phyloP scores from a whole-genome alignment of 2,113 vertebrate genomes.

The Podarcis raffonei region DNA sequence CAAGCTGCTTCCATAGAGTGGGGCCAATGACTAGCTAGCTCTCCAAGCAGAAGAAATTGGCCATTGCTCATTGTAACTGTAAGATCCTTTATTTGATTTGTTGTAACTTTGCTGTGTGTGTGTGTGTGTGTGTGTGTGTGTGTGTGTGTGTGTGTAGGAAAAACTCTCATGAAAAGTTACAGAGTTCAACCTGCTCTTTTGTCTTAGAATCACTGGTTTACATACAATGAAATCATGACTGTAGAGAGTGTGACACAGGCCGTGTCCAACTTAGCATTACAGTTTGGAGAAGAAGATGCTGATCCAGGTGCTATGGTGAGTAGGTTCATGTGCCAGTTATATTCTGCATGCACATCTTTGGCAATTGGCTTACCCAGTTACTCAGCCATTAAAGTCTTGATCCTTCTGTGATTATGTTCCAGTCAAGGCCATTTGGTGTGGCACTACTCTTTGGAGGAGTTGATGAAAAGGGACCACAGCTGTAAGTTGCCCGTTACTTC shows the following conservation, averaged over 20 bases:
- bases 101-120: rapidly evolving
- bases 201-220: conserved; percentile 97
- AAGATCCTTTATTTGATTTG: background rate
- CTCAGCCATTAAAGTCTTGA: background rate
- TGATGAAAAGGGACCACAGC: conserved; percentile 97
- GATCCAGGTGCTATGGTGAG: conserved; percentile 96
- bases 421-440: conserved; percentile 97
- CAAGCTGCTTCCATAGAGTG: background rate
- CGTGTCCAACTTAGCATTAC: conserved; percentile 95
- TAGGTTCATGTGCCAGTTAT: background rate
- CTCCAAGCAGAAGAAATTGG: background rate
- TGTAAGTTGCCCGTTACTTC: conserved; percentile 79
- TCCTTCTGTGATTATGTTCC: conserved; percentile 30
- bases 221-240: conserved; percentile 98
- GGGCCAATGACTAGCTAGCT: background rate
- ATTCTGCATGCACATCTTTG: background rate
- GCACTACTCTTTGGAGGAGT: conserved; percentile 95
- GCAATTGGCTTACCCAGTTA: background rate
- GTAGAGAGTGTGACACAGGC: conserved; percentile 98
- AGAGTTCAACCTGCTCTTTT: background rate
- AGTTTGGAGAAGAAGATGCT: conserved; percentile 98
- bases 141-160: background rate
- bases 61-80: background rate
- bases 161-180: rapidly evolving
- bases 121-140: too few relatives aligned